Evolutionary conservation across 2,888 invertebrate species (phyloP).

Genomic region (Cryptocephalus primarius): DNA sequence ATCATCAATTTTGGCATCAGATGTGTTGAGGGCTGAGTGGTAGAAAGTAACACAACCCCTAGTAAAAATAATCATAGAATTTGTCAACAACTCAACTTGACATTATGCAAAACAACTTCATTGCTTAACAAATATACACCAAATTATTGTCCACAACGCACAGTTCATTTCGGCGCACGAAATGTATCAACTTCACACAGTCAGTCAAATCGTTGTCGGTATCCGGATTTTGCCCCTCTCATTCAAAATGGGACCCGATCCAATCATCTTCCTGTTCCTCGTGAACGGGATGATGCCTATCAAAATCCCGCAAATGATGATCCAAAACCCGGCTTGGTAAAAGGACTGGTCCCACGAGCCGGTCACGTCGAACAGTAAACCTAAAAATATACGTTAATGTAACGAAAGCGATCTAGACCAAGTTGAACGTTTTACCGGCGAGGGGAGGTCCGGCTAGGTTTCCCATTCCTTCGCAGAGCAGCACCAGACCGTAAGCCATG

Average conservation of each 20-base stretch:
- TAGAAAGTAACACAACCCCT: no score
- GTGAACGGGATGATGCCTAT: conserved; percentile 58
- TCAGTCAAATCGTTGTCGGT: no score
- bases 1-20: no score
- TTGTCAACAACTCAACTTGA: no score
- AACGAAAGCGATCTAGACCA: neutral
- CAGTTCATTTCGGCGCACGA: no score
- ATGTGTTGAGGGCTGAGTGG: no score
- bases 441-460: conserved; percentile 86
- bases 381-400: conserved; percentile 22
- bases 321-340: conserved; percentile 71
- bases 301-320: conserved; percentile 63
- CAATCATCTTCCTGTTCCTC: conserved; percentile 47
- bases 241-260: conserved; percentile 4
- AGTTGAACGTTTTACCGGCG: conserved; percentile 50
- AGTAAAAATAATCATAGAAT: no score
- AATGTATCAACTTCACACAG: no score
- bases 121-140: no score
- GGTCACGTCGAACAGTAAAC: conserved; percentile 53
- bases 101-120: no score
- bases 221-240: neutral
- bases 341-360: conserved; percentile 68
- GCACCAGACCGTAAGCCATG: conserved; percentile 79
- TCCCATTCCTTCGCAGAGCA: conserved; percentile 86
- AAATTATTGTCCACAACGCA: no score